phyloP scores from a whole-genome alignment of 2,888 invertebrate genomes.

The Halocaridina rubra region DNA sequence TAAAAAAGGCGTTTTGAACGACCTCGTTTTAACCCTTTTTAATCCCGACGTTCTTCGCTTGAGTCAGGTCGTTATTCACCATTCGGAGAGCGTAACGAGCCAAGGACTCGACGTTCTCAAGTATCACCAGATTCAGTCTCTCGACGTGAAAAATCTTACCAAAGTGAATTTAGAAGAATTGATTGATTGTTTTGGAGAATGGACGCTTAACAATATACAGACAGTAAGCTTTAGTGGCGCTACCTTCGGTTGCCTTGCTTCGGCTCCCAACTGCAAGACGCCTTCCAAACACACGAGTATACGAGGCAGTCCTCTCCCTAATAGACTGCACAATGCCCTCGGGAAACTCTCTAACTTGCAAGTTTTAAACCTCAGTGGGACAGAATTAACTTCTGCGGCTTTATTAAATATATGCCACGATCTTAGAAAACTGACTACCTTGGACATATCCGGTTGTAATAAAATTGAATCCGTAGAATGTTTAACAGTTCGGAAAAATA shows the following conservation, averaged over 20 bases:
- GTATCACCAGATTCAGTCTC: slow-evolving; percentile 46
- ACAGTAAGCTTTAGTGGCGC: slow-evolving; percentile 46
- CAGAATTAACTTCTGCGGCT: slow-evolving; percentile 45
- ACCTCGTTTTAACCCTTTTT: slow-evolving; percentile 50
- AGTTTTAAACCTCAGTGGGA: slow-evolving; percentile 50
- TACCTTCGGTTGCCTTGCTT: slow-evolving; percentile 11
- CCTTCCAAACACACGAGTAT: too few species aligned
- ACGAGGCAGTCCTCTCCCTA: not conserved
- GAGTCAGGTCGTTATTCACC: slow-evolving; percentile 47
- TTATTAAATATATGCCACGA: slow-evolving; percentile 50
- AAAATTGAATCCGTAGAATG: slow-evolving; percentile 49
- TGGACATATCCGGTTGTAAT: slow-evolving; percentile 54
- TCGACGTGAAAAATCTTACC: slow-evolving; percentile 51
- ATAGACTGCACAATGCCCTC: slow-evolving; percentile 46
- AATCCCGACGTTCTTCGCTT: slow-evolving; percentile 45
- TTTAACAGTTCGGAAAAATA: slow-evolving; percentile 36
- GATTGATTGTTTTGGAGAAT: slow-evolving; percentile 54
- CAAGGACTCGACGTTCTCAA: slow-evolving; percentile 39
- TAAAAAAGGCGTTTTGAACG: slow-evolving; percentile 47
- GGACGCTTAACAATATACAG: slow-evolving; percentile 54
- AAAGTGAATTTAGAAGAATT: slow-evolving; percentile 49
- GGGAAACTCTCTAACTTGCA: slow-evolving; percentile 51
- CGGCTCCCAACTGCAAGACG: not conserved
- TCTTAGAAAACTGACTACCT: slow-evolving; percentile 37
- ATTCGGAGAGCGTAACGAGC: slow-evolving; percentile 49